Evolutionary conservation across 2,113 vertebrate species (phyloP).

Genomic region (Calonectris borealis): DNA sequence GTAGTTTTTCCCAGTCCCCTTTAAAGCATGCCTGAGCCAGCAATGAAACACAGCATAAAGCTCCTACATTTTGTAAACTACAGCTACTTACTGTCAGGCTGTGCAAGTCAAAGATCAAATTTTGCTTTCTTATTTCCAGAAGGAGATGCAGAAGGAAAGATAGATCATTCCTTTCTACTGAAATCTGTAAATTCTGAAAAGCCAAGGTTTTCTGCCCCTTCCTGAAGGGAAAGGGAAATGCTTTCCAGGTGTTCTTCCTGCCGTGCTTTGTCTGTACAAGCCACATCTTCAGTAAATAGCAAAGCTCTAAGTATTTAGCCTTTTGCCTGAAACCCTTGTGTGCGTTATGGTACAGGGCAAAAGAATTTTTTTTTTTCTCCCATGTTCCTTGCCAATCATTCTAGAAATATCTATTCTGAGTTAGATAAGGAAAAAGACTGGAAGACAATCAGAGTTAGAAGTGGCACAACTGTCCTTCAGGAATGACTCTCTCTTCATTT

Average conservation of each 20-base stretch:
- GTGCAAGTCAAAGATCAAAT: not conserved
- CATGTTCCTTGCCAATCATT: not conserved
- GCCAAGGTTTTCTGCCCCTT: slow-evolving; percentile 5
- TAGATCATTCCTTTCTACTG: slow-evolving; percentile 8
- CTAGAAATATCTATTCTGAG: not conserved
- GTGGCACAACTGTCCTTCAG: not conserved
- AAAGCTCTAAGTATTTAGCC: not conserved
- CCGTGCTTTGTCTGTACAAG: not conserved
- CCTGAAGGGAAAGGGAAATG: slow-evolving; percentile 34
- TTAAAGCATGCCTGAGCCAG: not conserved
- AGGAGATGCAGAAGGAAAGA: slow-evolving; percentile 10
- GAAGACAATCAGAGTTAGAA: not conserved
- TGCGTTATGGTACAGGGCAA: not conserved
- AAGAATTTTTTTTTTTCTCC: not conserved
- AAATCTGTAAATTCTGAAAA: slow-evolving; percentile 32
- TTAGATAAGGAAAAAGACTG: not conserved
- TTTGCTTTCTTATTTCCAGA: slow-evolving; percentile 20
- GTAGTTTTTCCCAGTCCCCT: not conserved
- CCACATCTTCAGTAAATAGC: not conserved
- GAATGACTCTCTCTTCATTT: not conserved
- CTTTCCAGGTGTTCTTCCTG: slow-evolving; percentile 58
- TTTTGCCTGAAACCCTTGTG: not conserved
- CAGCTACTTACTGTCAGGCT: slow-evolving; percentile 1
- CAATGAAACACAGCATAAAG: not conserved
- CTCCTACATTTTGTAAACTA: slow-evolving; percentile 2